Percentiles rank a stretch among this genome's conserved stretches.
Conservation (phyloP, 2,888 invertebrate genomes). For the Aporophyla lueneburgensis region DNA sequence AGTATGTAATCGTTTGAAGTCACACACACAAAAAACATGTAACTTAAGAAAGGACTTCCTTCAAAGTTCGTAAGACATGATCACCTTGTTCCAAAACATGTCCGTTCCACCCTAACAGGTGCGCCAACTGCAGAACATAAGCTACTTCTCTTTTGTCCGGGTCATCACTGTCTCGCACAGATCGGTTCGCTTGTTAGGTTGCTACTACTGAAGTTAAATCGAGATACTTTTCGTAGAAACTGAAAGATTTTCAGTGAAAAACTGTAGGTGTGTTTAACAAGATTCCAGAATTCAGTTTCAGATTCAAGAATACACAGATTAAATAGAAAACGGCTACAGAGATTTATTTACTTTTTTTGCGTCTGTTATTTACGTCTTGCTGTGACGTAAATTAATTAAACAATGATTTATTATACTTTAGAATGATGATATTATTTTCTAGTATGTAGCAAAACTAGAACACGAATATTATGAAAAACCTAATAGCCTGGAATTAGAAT, state of each 20-base stretch:
- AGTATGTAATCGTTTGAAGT: slow-evolving; percentile 33
- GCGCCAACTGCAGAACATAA: slow-evolving; percentile 57
- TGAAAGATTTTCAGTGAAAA: slow-evolving; percentile 32
- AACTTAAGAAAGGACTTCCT: slow-evolving; percentile 32
- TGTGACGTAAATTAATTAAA: background rate
- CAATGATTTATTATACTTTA: background rate
- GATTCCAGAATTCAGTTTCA: background rate
- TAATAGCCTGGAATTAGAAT: background rate
- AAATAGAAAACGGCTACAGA: too few relatives aligned
- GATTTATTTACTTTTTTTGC: too few relatives aligned
- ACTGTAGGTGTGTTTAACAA: slow-evolving; percentile 11
- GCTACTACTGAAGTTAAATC: slow-evolving; percentile 50
- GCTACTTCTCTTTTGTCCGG: slow-evolving; percentile 52
- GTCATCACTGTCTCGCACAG: slow-evolving; percentile 58
- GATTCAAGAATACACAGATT: too few relatives aligned
- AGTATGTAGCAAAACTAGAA: background rate
- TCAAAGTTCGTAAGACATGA: slow-evolving; percentile 49
- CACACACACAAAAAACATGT: slow-evolving; percentile 22
- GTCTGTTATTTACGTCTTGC: background rate
- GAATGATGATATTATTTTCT: background rate
- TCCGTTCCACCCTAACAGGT: slow-evolving; percentile 42
- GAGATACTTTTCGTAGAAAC: slow-evolving; percentile 42
- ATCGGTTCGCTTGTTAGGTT: slow-evolving; percentile 56
- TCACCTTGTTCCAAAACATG: slow-evolving; percentile 58
- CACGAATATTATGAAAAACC: background rate